These are phyloP conservation scores for Dufourea novaeangliae DNA, from an alignment of 1,140 invertebrate genomes.

Conservation along the genomic window DNA sequence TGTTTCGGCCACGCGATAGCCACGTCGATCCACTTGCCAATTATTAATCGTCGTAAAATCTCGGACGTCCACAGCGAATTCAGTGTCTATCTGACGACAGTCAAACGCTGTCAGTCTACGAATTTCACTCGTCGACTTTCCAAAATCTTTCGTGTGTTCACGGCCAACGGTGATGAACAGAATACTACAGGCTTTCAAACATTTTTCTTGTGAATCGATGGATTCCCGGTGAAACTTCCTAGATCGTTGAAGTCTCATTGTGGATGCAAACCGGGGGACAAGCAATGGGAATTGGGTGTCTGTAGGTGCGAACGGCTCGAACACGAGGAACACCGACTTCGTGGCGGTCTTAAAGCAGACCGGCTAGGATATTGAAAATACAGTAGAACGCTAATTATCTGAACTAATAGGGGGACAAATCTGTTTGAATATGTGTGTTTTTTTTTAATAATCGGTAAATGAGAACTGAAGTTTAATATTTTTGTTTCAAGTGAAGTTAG, in stretches of 20 bases:
- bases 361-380: no score
- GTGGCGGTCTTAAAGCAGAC: neutral
- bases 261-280: neutral
- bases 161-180: no score
- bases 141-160: neutral
- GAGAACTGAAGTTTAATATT: no score
- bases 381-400: no score
- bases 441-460: no score
- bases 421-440: no score
- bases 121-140: constrained; percentile 27
- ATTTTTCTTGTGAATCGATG: no score
- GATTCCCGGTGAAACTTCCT: no score
- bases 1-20: neutral
- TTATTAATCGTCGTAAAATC: constrained; percentile 19
- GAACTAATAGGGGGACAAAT: no score
- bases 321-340: neutral
- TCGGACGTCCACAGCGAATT: neutral
- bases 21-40: constrained; percentile 44
- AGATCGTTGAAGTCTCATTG: neutral
- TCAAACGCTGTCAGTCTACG: no score
- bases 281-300: constrained; percentile 6
- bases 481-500: no score
- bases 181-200: no score
- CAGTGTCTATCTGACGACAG: neutral
- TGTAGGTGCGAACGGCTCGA: neutral